These are phyloP conservation scores for Trachemys scripta DNA, from an alignment of 2,113 vertebrate species.

Conservation along the genomic window DNA sequence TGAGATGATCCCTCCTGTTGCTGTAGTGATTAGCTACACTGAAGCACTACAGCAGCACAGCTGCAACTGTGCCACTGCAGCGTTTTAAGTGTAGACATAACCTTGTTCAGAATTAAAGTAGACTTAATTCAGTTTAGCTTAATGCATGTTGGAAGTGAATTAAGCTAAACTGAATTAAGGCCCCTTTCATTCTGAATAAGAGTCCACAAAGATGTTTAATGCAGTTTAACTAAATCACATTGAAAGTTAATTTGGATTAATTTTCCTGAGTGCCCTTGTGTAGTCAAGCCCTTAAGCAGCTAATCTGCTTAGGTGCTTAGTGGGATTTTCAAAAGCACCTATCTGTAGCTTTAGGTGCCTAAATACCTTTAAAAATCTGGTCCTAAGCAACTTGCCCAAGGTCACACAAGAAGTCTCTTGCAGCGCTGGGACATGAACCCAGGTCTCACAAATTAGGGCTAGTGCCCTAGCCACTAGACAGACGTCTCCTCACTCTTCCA, in stretches of 20 bases:
- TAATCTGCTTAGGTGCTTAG: background rate
- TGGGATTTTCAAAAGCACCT: background rate
- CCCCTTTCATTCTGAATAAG: too few species aligned
- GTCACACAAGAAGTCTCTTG: background rate
- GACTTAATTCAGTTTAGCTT: too few species aligned
- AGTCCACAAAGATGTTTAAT: too few species aligned
- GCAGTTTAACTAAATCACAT: background rate
- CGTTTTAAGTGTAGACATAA: too few species aligned
- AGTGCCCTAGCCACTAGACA: background rate
- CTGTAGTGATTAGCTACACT: too few species aligned
- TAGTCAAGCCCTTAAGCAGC: background rate
- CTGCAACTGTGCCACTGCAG: too few species aligned
- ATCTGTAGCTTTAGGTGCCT: background rate
- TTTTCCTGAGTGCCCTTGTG: background rate
- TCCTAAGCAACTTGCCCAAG: background rate
- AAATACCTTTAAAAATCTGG: background rate
- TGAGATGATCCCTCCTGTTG: too few species aligned
- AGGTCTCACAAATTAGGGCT: conserved; percentile 23
- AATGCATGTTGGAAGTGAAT: too few species aligned
- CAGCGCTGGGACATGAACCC: background rate
- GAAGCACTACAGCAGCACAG: too few species aligned
- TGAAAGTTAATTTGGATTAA: background rate
- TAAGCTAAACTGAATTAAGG: too few species aligned
- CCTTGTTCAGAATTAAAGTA: too few species aligned
- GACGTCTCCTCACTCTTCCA: background rate